Evolutionary conservation across 2,113 vertebrate species (phyloP).

Genomic region (Lethenteron camtschaticum): DNA sequence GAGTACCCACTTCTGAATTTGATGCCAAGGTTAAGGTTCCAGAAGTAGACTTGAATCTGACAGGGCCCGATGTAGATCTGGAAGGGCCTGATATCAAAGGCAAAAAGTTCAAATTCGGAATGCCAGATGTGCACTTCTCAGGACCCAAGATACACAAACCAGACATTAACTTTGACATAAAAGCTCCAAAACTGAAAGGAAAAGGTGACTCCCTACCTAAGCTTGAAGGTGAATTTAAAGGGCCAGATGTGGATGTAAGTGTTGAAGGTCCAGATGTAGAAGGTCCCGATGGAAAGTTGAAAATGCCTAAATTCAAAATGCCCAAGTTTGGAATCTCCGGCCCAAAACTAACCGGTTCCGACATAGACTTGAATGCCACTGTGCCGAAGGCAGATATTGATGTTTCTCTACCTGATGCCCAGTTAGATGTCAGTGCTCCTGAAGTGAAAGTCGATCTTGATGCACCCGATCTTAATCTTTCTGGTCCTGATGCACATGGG

Average conservation of each 20-base stretch:
- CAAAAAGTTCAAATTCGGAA: conserved; percentile 11
- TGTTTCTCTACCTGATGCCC: no score
- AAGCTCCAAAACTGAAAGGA: conserved; percentile 1
- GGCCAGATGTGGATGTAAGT: conserved; percentile 9
- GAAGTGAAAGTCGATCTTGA: no score
- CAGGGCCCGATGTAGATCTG: background rate
- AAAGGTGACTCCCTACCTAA: background rate
- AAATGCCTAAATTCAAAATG: no score
- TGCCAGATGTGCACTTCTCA: conserved; percentile 10
- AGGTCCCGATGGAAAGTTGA: no score
- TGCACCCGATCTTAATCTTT: no score
- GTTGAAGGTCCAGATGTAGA: conserved; percentile 10
- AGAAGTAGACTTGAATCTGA: conserved; percentile 8
- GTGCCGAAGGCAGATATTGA: no score
- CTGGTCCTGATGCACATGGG: no score
- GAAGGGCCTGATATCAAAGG: conserved; percentile 11
- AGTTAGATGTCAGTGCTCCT: no score
- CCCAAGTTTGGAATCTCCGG: no score
- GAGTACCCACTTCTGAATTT: background rate
- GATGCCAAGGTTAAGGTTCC: background rate
- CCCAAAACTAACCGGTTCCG: no score
- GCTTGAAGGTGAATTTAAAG: background rate
- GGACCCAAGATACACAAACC: conserved; percentile 12
- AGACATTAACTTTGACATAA: background rate
- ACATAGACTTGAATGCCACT: no score